Percentiles rank a stretch among this genome's conserved stretches.
Evolutionary conservation across 2,888 invertebrate genomes (phyloP).

Genomic region (Drosophila falleni): DNA sequence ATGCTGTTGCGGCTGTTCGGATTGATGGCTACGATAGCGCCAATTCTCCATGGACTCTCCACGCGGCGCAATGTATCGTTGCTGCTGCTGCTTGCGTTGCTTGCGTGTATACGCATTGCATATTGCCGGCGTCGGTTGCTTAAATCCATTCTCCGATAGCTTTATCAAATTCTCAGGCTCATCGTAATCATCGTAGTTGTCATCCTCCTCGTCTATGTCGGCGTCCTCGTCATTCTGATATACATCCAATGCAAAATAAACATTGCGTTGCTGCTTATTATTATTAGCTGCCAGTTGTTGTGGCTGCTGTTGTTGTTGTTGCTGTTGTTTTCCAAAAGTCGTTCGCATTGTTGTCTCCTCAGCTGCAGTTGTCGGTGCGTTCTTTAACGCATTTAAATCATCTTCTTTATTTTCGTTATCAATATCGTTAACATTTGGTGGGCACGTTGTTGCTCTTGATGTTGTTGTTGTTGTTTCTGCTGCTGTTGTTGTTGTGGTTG

Average conservation of each 20-base stretch:
- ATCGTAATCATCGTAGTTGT: slow-evolving; percentile 57
- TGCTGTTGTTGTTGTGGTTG: slow-evolving; percentile 37
- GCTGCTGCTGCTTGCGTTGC: slow-evolving; percentile 66
- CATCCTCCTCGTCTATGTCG: slow-evolving; percentile 62
- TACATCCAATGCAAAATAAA: slow-evolving; percentile 74
- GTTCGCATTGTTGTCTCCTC: slow-evolving; percentile 80
- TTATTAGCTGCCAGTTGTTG: slow-evolving; percentile 32
- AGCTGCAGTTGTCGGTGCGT: slow-evolving; percentile 54
- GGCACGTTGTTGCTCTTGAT: slow-evolving; percentile 68
- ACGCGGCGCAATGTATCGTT: slow-evolving; percentile 58
- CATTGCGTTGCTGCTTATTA: slow-evolving; percentile 63
- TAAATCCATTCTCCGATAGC: slow-evolving; percentile 17
- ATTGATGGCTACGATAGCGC: slow-evolving; percentile 81
- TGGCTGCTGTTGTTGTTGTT: slow-evolving; percentile 48
- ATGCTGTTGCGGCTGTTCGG: slow-evolving; percentile 62
- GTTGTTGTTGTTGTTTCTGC: slow-evolving; percentile 37
- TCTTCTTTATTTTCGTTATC: slow-evolving; percentile 53
- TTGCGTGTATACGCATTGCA: slow-evolving; percentile 65
- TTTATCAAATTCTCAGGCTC: slow-evolving; percentile 25
- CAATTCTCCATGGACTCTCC: slow-evolving; percentile 78
- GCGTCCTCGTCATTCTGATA: slow-evolving; percentile 76
- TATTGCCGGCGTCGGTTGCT: slow-evolving; percentile 48
- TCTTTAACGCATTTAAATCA: slow-evolving; percentile 48
- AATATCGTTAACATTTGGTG: slow-evolving; percentile 74
- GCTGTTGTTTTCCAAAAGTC: slow-evolving; percentile 76